phyloP scores from a whole-genome alignment of 2,888 invertebrate genomes.

The Trilocha varians region DNA sequence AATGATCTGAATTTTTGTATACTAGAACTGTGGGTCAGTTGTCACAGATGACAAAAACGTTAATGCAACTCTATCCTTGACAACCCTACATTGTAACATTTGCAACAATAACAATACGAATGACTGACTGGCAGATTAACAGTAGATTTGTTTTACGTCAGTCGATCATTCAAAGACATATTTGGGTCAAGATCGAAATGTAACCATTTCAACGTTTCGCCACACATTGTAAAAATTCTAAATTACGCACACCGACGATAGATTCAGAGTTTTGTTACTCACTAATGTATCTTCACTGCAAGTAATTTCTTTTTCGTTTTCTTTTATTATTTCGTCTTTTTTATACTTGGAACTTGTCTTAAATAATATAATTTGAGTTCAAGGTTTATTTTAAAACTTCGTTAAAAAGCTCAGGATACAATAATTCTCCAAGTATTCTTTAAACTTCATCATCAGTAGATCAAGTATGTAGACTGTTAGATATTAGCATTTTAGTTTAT shows the following conservation, averaged over 20 bases:
- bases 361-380: no score
- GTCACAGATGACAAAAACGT: not conserved
- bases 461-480: no score
- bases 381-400: no score
- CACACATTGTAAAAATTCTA: conserved; percentile 9
- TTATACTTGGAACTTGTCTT: no score
- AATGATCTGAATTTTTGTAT: no score
- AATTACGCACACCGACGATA: conserved; percentile 2
- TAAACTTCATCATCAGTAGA: no score
- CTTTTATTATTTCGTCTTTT: no score
- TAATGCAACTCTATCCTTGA: not conserved
- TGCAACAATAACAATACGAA: not conserved
- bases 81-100: not conserved
- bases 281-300: not conserved
- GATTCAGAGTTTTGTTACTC: no score
- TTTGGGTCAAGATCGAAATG: conserved; percentile 21
- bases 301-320: not conserved
- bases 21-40: no score
- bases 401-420: no score
- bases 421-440: no score
- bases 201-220: conserved; percentile 7
- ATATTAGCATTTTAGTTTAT: no score
- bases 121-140: not conserved
- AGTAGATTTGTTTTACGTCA: not conserved
- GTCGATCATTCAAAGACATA: conserved; percentile 7